Base-by-base conservation (phyloP, 1,140 invertebrate genomes). In the Diorhabda carinulata region DNA sequence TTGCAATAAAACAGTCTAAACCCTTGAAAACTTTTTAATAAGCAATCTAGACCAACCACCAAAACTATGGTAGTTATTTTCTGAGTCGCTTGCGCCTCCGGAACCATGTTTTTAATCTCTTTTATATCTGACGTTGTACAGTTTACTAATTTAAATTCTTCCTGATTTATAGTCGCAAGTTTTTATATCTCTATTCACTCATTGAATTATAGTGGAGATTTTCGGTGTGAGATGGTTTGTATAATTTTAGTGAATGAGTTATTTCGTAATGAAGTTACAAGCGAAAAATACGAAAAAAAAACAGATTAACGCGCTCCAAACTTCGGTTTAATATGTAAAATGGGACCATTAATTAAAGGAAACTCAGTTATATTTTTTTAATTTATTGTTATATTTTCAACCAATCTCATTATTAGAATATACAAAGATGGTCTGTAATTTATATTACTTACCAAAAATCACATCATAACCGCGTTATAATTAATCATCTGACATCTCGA, bases 21-120 rank as follows among this genome's bases (percentile, higher is more conserved):
- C 47, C 64, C 64, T 65, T 65, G 64, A 65, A 65, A 65, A 65
- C 64, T 65, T 65, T 65, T 57, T 65, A 65, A 65, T 65, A 65
- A 65, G 64, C 64, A 65, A 65, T 65, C 64, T 65, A 65, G 56
- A n/a, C 64, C n/a, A 56, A 45, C 64, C 64, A 65, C 64, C 43
- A 65, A 57, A 65, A 65, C 64, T 65, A 65, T 52, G 64, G 64
- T 65, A 65, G 64, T 65, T 65, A 65, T 65, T 65, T 65, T 57
- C 64, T 41, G 43, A 65, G 61, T 62, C 64, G 57, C 64, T 65
- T 57, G 52, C 47, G 64, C 64, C 64, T 65, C 52, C n/a, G 64
- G 64, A 57, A 52, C 52, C 64, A 65, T 65, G 64, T 65, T 65
- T 65, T 65, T 65, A 65, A 65, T 65, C 64, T 65, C 64, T 65